Evolutionary conservation across 2,888 invertebrate genomes (phyloP), one percentile per base, ranked within the genome.

Genomic region (Philereme transversata): DNA sequence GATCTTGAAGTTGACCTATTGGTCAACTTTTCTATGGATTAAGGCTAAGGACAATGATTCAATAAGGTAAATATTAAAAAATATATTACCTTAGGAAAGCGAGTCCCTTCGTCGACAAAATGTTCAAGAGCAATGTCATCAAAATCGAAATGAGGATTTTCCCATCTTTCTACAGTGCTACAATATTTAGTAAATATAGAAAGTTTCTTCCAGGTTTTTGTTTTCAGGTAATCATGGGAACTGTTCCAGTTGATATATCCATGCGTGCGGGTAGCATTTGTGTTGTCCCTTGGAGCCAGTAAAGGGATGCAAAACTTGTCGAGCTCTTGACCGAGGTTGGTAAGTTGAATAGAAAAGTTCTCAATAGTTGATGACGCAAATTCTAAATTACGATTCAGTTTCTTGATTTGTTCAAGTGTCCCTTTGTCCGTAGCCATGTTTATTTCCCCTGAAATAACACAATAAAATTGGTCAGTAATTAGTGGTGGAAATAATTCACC

Each of bases 181-280:
- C 51, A 58, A 8, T 35, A 57, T 0, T 58, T 35, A 22, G 46
- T 43, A 10, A 58, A 48, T 7, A 11, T n/a, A 7, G 58, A 48
- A 5, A 53, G 5, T 8, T 43, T 44, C 44, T 8, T 33, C 58
- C 58, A 59, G 3, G 45, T n/a, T 53, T 52, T 53, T 4, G 58
- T 59, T 59, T 44, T 53, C 11, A 59, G 43, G 41, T 38, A 48
- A 11, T 53, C 38, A 4, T 53, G 58, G 38, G 38, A 43, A 44
- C 36, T 38, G 11, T 53, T 49, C 58, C 58, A 59, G 43, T 59
- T 59, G 53, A 59, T 34, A 36, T 59, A 59, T 9, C 52, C 58
- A 5, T 5, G 10, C 22, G 52, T 49, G 5, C 46, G 57, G 8
- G 40, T 40, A 5, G n/a, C 10, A 10, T 43, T 10, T 5, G 5